A percentile compares a stretch with the other conserved stretches of the same genome.
Conservation (phyloP, 1,140 invertebrate genomes). For the Pseudomyrmex concolor region DNA sequence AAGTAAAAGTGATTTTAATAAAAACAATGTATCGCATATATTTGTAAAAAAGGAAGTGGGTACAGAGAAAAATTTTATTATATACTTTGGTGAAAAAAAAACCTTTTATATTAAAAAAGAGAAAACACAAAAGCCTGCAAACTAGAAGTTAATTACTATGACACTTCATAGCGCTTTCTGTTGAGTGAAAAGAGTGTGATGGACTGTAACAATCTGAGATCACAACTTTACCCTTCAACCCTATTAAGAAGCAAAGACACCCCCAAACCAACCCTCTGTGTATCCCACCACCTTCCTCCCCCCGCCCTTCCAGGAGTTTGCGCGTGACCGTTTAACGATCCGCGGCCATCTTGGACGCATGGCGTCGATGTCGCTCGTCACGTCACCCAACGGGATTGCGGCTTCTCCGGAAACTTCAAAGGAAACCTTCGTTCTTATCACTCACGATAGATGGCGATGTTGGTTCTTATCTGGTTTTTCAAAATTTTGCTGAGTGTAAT, state of each 20-base stretch:
- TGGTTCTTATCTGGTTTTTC: constrained; percentile 71
- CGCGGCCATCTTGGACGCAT: constrained; percentile 82
- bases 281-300: constrained; percentile 63
- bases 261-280: constrained; percentile 67
- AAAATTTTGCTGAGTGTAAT: neutral
- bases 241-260: constrained; percentile 67
- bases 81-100: neutral
- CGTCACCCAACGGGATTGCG: constrained; percentile 74
- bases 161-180: constrained; percentile 2
- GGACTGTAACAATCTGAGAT: constrained; percentile 58
- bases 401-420: constrained; percentile 81
- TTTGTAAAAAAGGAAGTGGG: no score
- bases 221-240: constrained; percentile 64
- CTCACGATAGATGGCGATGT: constrained; percentile 79
- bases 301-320: constrained; percentile 70
- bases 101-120: neutral
- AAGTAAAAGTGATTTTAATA: no score
- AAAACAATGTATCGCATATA: no score
- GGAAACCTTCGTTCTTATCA: constrained; percentile 79
- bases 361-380: constrained; percentile 76
- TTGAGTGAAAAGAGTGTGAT: constrained; percentile 29
- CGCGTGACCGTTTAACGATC: constrained; percentile 76
- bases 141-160: constrained; percentile 5
- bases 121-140: neutral
- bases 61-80: neutral